Evolutionary conservation across 2,888 invertebrate species (phyloP).

Genomic region (Drosophila setosimentum): DNA sequence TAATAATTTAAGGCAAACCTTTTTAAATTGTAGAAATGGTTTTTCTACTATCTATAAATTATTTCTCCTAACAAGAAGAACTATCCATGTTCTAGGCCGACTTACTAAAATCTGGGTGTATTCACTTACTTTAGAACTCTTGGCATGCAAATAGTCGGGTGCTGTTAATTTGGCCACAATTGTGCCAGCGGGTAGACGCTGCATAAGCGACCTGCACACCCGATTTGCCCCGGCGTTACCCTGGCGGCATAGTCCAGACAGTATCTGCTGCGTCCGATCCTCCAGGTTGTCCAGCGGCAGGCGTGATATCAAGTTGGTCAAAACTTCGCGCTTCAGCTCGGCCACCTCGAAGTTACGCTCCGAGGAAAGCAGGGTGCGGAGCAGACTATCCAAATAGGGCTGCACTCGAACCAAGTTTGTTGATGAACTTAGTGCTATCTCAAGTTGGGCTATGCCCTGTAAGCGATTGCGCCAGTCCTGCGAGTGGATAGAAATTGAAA

Average conservation of each 20-base stretch:
- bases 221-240: constrained; percentile 84
- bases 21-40: neutral
- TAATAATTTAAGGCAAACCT: neutral
- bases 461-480: constrained; percentile 85
- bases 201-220: constrained; percentile 85
- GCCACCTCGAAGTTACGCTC: constrained; percentile 86
- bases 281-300: constrained; percentile 85
- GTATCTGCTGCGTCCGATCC: constrained; percentile 83
- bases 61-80: neutral
- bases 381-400: constrained; percentile 88
- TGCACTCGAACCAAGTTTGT: constrained; percentile 86
- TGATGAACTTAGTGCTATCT: constrained; percentile 86
- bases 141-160: constrained; percentile 85
- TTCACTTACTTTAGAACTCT: constrained; percentile 84
- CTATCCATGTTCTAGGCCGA: neutral
- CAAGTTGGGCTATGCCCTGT: constrained; percentile 81
- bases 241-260: constrained; percentile 84
- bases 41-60: neutral
- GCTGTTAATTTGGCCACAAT: constrained; percentile 85
- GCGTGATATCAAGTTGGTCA: constrained; percentile 84
- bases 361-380: constrained; percentile 88
- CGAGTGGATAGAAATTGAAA: constrained; percentile 5
- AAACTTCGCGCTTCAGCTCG: constrained; percentile 83
- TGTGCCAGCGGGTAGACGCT: constrained; percentile 85
- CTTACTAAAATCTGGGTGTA: neutral